These are phyloP conservation scores for Drosophila lowei DNA, from an alignment of 1,140 invertebrate species.

Conservation along the genomic window DNA sequence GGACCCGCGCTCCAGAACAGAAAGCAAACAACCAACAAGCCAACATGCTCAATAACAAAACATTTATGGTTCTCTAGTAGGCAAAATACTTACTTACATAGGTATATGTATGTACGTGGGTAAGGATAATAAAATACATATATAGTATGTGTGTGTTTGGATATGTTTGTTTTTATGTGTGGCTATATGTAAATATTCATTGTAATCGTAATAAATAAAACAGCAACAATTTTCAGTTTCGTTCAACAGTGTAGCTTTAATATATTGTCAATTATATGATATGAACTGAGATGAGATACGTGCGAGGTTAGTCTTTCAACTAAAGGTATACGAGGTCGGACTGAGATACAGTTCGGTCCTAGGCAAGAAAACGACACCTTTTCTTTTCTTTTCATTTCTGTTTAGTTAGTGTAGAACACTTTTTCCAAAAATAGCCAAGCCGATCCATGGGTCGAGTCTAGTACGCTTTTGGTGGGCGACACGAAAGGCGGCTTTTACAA, in stretches of 20 bases:
- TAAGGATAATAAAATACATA: slow-evolving; percentile 50
- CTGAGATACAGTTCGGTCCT: too few species aligned
- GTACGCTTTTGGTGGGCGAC: too few species aligned
- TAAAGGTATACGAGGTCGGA: slow-evolving; percentile 43
- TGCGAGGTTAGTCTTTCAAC: slow-evolving; percentile 70
- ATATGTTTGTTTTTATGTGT: slow-evolving; percentile 41
- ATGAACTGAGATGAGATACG: slow-evolving; percentile 64
- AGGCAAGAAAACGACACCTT: too few species aligned
- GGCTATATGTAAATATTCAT: slow-evolving; percentile 32
- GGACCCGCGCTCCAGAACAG: slow-evolving; percentile 69
- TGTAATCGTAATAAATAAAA: slow-evolving; percentile 73
- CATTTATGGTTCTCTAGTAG: slow-evolving; percentile 59
- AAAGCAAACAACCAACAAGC: slow-evolving; percentile 79
- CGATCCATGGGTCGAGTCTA: too few species aligned
- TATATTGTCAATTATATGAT: slow-evolving; percentile 74
- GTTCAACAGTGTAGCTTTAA: slow-evolving; percentile 77
- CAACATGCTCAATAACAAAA: slow-evolving; percentile 74
- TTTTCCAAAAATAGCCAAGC: too few species aligned
- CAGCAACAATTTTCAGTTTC: slow-evolving; percentile 74
- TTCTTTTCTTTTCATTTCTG: too few species aligned
- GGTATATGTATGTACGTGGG: slow-evolving; percentile 24
- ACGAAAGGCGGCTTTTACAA: too few species aligned
- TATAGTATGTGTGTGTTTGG: slow-evolving; percentile 26
- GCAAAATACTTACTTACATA: slow-evolving; percentile 65
- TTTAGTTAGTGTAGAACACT: too few species aligned